phyloP scores from a whole-genome alignment of 1,140 invertebrate species.

The Rhopalosiphum padi region DNA sequence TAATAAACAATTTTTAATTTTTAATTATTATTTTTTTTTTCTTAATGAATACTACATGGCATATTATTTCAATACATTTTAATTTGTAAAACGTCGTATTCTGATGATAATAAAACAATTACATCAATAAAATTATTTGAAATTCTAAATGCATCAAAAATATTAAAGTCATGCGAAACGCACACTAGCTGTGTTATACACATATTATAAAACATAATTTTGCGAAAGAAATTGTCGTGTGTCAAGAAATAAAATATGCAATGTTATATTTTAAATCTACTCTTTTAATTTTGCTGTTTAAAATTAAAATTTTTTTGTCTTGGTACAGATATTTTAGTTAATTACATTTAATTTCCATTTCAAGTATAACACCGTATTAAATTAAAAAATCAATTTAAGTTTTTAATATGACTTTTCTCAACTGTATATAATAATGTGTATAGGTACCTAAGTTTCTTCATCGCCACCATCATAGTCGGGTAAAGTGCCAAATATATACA shows the following conservation, averaged over 20 bases:
- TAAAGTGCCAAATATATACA: conserved; percentile 3
- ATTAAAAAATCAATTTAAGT: not conserved
- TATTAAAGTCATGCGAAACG: too few species aligned
- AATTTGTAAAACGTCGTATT: too few species aligned
- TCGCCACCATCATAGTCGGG: not conserved
- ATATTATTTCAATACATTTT: too few species aligned
- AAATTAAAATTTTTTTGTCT: not conserved
- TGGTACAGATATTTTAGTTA: not conserved
- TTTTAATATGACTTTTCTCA: not conserved
- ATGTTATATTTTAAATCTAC: not conserved
- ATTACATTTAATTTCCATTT: not conserved
- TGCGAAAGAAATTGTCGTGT: not conserved
- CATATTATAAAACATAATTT: not conserved
- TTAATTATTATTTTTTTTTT: too few species aligned
- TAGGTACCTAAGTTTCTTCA: not conserved
- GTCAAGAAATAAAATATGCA: not conserved
- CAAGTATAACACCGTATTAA: not conserved
- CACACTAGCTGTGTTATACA: not conserved
- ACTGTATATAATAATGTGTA: not conserved
- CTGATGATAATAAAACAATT: not conserved
- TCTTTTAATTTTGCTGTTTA: not conserved
- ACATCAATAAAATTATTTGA: not conserved
- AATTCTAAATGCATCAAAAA: not conserved
- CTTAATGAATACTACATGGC: too few species aligned
- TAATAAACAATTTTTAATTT: too few species aligned